Evolutionary conservation across 2,797 vertebrate genomes (phyloP).

Genomic region (Sebastolobus alascanus): DNA sequence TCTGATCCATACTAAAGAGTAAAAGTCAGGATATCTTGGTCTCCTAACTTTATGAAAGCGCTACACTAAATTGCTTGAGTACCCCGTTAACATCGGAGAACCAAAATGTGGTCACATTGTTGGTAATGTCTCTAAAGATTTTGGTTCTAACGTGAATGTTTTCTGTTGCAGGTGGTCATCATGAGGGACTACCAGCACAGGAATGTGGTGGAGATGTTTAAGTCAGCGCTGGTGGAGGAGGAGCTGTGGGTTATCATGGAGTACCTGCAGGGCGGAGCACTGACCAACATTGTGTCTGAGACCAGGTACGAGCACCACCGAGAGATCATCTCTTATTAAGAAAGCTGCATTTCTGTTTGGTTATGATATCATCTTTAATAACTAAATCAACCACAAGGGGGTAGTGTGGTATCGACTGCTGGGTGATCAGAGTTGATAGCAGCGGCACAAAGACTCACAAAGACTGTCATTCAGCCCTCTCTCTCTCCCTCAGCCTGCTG

Average conservation of each 20-base stretch:
- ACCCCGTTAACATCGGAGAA: neutral
- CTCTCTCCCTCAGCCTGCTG: neutral
- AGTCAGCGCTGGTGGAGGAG: slow-evolving; percentile 97
- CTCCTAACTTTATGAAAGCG: neutral
- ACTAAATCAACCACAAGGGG: slow-evolving; percentile 78
- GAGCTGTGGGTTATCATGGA: slow-evolving; percentile 99
- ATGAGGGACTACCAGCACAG: slow-evolving; percentile 99
- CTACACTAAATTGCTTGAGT: neutral
- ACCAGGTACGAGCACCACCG: slow-evolving; percentile 88
- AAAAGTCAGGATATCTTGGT: neutral
- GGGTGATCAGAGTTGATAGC: slow-evolving; percentile 16
- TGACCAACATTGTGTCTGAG: slow-evolving; percentile 98
- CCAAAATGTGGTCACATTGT: neutral
- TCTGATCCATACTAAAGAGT: neutral
- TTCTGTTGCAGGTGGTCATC: slow-evolving; percentile 92
- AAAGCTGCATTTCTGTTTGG: slow-evolving; percentile 13
- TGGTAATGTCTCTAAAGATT: neutral
- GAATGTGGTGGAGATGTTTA: slow-evolving; percentile 99
- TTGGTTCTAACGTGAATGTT: neutral
- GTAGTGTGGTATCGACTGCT: slow-evolving; percentile 72
- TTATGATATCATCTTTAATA: slow-evolving; percentile 55
- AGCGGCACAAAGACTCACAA: slow-evolving; percentile 22
- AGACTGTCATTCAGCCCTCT: slow-evolving; percentile 8
- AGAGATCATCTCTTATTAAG: neutral
- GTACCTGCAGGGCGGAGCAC: slow-evolving; percentile 97